Evolutionary conservation across 2,797 vertebrate genomes (phyloP).

Genomic region (Sebastes diaconus): DNA sequence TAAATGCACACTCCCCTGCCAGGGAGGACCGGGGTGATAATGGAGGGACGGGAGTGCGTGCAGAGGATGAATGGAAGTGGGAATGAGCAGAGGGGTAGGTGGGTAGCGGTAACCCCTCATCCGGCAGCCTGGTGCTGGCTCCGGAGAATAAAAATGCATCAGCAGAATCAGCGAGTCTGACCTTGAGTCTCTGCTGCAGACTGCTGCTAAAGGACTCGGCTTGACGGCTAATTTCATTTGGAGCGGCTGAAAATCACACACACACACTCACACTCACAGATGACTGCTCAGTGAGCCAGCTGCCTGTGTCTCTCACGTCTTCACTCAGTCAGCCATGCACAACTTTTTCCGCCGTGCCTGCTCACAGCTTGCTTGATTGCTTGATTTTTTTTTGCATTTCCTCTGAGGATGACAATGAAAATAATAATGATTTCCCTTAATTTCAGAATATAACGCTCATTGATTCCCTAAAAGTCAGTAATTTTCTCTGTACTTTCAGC

Average conservation of each 20-base stretch:
- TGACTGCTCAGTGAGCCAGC: conserved; percentile 59
- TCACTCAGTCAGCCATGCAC: conserved; percentile 42
- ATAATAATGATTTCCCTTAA: conserved; percentile 1
- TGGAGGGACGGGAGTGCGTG: conserved; percentile 49
- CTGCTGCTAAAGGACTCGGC: conserved; percentile 66
- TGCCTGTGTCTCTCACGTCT: conserved; percentile 55
- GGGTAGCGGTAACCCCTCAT: conserved; percentile 48
- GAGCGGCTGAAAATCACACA: conserved; percentile 48
- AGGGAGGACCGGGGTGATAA: conserved; percentile 61
- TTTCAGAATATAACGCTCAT: conserved; percentile 24
- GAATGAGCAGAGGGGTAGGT: conserved; percentile 23
- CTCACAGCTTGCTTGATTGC: not conserved
- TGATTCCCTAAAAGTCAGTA: not conserved
- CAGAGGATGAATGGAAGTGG: conserved; percentile 36
- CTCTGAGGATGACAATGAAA: conserved; percentile 1
- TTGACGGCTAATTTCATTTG: conserved; percentile 74
- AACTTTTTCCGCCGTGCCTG: conserved; percentile 36
- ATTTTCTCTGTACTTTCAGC: not conserved
- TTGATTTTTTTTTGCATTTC: conserved; percentile 1
- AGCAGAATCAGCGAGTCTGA: conserved; percentile 73
- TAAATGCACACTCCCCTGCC: conserved; percentile 70
- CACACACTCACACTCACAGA: conserved; percentile 43
- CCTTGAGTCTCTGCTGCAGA: conserved; percentile 74
- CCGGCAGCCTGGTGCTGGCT: conserved; percentile 38
- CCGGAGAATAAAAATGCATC: conserved; percentile 67